A percentile compares a stretch with the other conserved stretches of the same genome.
Conservation (phyloP, 2,888 invertebrate genomes). For the Hanleya hanleyi region DNA sequence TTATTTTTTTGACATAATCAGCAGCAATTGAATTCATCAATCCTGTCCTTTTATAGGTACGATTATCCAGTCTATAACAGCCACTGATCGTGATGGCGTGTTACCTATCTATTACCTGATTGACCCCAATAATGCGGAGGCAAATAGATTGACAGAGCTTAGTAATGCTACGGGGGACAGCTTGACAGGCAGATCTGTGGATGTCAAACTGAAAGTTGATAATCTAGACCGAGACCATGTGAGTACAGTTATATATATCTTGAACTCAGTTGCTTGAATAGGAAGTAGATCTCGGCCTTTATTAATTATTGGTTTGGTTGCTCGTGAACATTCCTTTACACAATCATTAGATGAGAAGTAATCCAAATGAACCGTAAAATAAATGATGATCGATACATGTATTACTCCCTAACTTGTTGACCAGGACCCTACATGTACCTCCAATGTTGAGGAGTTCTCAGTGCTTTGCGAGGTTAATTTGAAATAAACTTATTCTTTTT, state of each 20-base stretch:
- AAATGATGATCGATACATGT: no score
- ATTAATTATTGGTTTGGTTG: no score
- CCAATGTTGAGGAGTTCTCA: not conserved
- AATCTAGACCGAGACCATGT: slow-evolving; percentile 58
- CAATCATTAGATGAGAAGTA: no score
- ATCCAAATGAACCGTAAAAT: no score
- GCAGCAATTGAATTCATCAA: not conserved
- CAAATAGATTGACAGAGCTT: slow-evolving; percentile 44
- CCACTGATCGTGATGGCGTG: slow-evolving; percentile 56
- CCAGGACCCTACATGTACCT: not conserved
- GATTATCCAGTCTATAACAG: slow-evolving; percentile 50
- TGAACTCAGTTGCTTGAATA: no score
- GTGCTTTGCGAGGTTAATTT: not conserved
- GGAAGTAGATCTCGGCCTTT: no score
- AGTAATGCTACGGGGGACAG: slow-evolving; percentile 37
- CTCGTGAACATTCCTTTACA: no score
- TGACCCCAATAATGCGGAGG: slow-evolving; percentile 26
- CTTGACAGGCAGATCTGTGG: slow-evolving; percentile 42
- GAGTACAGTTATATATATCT: slow-evolving; percentile 28
- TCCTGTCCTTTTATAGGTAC: slow-evolving; percentile 41
- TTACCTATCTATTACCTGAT: slow-evolving; percentile 45
- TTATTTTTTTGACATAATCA: no score
- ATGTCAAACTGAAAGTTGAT: slow-evolving; percentile 49
- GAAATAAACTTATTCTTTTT: not conserved
- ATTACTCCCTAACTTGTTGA: no score